phyloP scores from a whole-genome alignment of 2,797 vertebrate genomes.

The Myripristis murdjan region DNA sequence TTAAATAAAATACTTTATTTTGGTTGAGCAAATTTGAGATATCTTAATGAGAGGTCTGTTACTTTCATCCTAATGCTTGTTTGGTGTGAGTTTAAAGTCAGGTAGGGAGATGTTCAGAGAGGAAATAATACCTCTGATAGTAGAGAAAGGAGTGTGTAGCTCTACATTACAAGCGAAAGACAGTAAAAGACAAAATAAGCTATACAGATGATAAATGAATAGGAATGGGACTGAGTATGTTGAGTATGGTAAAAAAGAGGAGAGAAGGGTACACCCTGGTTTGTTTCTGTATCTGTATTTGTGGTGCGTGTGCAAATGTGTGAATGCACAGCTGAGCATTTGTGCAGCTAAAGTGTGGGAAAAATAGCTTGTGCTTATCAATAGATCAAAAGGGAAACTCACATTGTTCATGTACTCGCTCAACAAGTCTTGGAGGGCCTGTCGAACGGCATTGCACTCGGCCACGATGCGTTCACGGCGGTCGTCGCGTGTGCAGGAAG shows the following conservation, averaged over 20 bases:
- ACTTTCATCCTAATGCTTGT: background rate
- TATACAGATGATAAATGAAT: background rate
- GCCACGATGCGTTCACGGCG: slow-evolving; percentile 97
- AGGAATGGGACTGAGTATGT: no score
- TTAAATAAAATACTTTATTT: background rate
- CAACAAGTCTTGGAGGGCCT: slow-evolving; percentile 97
- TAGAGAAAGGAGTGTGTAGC: background rate
- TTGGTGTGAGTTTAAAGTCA: slow-evolving; percentile 10
- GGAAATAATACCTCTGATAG: background rate
- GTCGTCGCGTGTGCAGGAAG: slow-evolving; percentile 97
- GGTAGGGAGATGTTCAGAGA: background rate
- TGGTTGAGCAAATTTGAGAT: background rate
- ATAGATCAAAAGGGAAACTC: slow-evolving; percentile 75
- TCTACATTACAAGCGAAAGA: background rate
- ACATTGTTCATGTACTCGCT: slow-evolving; percentile 99
- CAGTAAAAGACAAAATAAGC: background rate
- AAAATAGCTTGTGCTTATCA: background rate
- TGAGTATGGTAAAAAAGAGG: background rate
- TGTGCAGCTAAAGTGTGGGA: background rate
- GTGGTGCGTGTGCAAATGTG: slow-evolving; percentile 9
- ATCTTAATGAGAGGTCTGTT: background rate
- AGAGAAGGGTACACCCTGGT: background rate
- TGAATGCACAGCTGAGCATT: background rate
- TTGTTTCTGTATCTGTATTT: slow-evolving; percentile 5
- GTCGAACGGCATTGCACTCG: slow-evolving; percentile 97